Base-by-base conservation (phyloP, 2,888 invertebrate species). In the Apodemia duryi region DNA sequence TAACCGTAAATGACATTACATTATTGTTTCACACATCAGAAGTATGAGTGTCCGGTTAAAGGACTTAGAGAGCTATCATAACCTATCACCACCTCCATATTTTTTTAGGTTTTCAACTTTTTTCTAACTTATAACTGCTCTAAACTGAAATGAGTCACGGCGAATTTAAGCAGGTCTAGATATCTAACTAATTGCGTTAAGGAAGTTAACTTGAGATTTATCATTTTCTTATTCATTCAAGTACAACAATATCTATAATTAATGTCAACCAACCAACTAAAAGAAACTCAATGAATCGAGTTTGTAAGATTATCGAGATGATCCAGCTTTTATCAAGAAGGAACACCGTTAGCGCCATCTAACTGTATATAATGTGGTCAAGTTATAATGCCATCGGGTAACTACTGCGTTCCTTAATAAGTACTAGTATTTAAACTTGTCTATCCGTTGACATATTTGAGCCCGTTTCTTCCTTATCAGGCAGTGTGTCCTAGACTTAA, bases 331-430 rank as follows among this genome's bases (percentile, higher is more conserved):
- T 61, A 60, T 60, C 57, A 60, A 51, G 38, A 4, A 43, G 51
- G 51, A 63, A 75, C 46, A 46, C 84, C 83, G 84, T 84, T 83
- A 83, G 77, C 77, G 76, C 74, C 76, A 73, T 70, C 67, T 85
- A 85, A 83, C 84, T 79, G 84, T 84, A 81, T 76, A 61, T 63
- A 63, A 63, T 51, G 63, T 63, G 63, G 70, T 72, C 77, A 73
- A 74, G 77, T 76, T 79, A 77, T 77, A 77, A 77, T 77, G 76
- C 76, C 77, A 76, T 73, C 65, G 46, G 72, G 61, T 70, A 62
- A 69, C 63, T 60, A 60, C 57, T 60, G 57, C 68, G 67, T 67
- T 66, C 66, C 68, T 68, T 64, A 67, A 62, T 62, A 62, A 49
- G 63, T n/a, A 49, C 63, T 51, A 63, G 63, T 51, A 51, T 51